Evolutionary conservation across 2,113 vertebrate species (phyloP), one percentile per base, ranked within the genome.

Genomic region (Microtus pennsylvanicus): DNA sequence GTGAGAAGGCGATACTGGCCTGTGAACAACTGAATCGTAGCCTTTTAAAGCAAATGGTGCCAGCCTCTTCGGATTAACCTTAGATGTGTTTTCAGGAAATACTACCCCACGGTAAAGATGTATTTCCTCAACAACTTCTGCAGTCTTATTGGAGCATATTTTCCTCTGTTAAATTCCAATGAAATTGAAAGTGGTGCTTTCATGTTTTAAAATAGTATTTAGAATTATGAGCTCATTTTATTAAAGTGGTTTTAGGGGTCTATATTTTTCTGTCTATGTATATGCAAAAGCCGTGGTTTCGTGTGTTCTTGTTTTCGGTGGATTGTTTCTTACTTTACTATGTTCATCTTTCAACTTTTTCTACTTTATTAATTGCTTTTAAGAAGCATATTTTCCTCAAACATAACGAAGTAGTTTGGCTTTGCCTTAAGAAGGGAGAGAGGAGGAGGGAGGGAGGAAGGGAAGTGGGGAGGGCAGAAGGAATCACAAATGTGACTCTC

Each of bases 161-260:
- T 92, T 90, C 86, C 95, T 95, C 61, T 89, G 61, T 80, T 82
- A 75, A 90, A 82, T 95, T 89, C 45, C 76, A 85, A 55, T 76
- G 70, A 94, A 91, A 69, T 74, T 85, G 50, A 89, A 96, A 70
- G 33, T 63, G 93, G 75, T 74, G 22, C 47, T 93, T 86, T 95
- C 22, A 45, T 24, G 85, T 86, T 91, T 96, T 89, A 93, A 90
- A 92, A 95, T 69, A 75, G 42, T 45, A 82, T 86, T 87, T 93
- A 86, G 52, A 90, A 81, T 95, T 91, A 83, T 70, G 63, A 74
- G 35, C 61, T 88, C 45, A 67, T 77, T 92, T 90, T 82, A 92
- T 83, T 93, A 52, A 72, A 76, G 16, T 92, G 12, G 69, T 72
- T 90, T 95, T 70, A 91, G 47, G 65, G 78, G 82, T 45, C 74